phyloP scores from a whole-genome alignment of 2,797 vertebrate species.

The Syncerus caffer region DNA sequence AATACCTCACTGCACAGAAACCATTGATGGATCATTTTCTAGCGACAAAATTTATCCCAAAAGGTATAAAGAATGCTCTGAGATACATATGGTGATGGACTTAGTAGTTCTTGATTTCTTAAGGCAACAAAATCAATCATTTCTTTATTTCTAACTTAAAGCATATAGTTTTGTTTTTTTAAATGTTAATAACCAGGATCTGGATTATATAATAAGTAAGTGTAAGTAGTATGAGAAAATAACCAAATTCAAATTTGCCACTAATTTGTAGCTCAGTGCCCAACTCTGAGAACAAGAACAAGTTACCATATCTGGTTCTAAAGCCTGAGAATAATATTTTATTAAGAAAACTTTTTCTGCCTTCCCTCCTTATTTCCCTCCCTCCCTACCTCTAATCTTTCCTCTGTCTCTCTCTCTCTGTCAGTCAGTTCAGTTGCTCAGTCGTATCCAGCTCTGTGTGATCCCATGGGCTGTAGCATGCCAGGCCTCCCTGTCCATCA shows the following conservation, averaged over 20 bases:
- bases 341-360: not conserved
- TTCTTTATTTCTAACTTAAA: not conserved
- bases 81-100: not conserved
- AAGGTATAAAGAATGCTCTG: not conserved
- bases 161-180: not conserved
- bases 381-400: not conserved
- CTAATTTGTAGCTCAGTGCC: not conserved
- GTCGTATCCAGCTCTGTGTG: fast-evolving
- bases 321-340: not conserved
- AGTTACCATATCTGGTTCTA: not conserved
- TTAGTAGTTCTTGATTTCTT: not conserved
- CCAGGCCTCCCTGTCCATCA: not conserved
- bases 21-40: not conserved
- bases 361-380: not conserved
- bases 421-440: not conserved
- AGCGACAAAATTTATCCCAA: not conserved
- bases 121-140: not conserved
- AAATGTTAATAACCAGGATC: not conserved
- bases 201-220: not conserved
- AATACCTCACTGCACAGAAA: too few species aligned
- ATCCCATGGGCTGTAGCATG: fast-evolving
- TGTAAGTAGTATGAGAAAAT: not conserved
- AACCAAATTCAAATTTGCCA: not conserved
- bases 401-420: not conserved
- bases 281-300: not conserved